Percentiles rank a stretch among this genome's conserved stretches.
These are phyloP conservation scores for Phymanthus crucifer DNA, from an alignment of 92 coral and sea anemone species.

Conservation along the genomic window DNA sequence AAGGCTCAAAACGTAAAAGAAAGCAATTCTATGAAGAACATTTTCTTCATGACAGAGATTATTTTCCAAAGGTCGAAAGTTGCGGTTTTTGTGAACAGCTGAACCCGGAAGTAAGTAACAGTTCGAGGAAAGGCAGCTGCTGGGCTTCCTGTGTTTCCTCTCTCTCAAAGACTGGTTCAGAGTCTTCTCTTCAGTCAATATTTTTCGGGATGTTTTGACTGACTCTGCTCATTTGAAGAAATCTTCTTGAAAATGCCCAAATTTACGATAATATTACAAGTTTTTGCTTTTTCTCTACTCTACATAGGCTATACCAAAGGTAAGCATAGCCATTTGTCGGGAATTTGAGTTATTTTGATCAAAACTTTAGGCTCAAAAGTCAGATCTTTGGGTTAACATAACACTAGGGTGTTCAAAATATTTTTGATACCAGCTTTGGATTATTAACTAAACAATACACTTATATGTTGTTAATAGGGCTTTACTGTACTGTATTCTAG, in stretches of 20 bases:
- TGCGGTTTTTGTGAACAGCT: too few relatives aligned
- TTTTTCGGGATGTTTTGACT: conserved; percentile 13
- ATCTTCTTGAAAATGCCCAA: background rate
- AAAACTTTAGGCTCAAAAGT: background rate
- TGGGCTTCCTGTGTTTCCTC: conserved; percentile 18
- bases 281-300: conserved; percentile 8
- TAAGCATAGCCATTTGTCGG: background rate
- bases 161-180: background rate
- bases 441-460: background rate
- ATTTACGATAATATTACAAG: background rate
- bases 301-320: conserved; percentile 17
- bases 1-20: too few relatives aligned
- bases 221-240: background rate
- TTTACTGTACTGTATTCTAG: too few relatives aligned
- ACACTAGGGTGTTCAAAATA: background rate
- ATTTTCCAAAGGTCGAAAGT: too few relatives aligned
- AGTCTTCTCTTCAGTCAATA: background rate
- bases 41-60: too few relatives aligned
- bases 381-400: background rate
- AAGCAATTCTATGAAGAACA: too few relatives aligned
- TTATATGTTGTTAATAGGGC: background rate
- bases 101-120: too few relatives aligned
- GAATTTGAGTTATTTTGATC: background rate
- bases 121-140: too few relatives aligned
- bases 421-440: background rate